Evolutionary conservation across 2,888 invertebrate genomes (phyloP).

Genomic region (Creontiades dilutus): DNA sequence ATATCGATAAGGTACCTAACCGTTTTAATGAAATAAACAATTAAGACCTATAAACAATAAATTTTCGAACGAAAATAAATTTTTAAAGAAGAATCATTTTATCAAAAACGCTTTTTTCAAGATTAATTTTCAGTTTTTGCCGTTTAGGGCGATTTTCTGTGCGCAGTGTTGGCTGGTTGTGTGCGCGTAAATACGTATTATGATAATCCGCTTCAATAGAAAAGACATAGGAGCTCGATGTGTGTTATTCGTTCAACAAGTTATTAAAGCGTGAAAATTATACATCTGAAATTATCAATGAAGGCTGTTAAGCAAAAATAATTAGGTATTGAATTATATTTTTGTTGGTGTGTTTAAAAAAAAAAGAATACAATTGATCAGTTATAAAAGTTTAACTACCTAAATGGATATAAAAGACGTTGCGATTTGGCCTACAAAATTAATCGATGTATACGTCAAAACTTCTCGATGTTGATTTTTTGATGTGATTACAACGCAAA

Average conservation of each 20-base stretch:
- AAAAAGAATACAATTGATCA: not conserved
- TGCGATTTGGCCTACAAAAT: constrained; percentile 4
- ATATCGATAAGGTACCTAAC: not conserved
- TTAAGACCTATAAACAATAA: not conserved
- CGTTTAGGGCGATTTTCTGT: constrained; percentile 1
- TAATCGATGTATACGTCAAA: not conserved
- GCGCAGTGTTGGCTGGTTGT: constrained; percentile 16
- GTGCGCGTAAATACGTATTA: not conserved
- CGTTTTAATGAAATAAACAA: not conserved
- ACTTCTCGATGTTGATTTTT: not conserved
- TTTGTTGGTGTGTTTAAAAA: not conserved
- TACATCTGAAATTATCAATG: not conserved
- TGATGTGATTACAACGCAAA: not conserved
- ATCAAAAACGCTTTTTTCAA: not conserved
- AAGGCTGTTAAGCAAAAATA: not conserved
- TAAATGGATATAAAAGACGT: no score
- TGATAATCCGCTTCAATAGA: constrained; percentile 34
- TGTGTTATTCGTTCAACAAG: not conserved
- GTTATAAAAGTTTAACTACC: no score
- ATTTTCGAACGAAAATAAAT: not conserved
- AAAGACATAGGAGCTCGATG: constrained; percentile 36
- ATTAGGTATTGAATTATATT: not conserved
- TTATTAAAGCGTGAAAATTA: not conserved
- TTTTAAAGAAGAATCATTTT: not conserved
- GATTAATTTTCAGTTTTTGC: not conserved